Percentiles rank a stretch among this genome's conserved stretches.
phyloP scores from a whole-genome alignment of 2,797 vertebrate genomes.

The Margarornis squamiger region DNA sequence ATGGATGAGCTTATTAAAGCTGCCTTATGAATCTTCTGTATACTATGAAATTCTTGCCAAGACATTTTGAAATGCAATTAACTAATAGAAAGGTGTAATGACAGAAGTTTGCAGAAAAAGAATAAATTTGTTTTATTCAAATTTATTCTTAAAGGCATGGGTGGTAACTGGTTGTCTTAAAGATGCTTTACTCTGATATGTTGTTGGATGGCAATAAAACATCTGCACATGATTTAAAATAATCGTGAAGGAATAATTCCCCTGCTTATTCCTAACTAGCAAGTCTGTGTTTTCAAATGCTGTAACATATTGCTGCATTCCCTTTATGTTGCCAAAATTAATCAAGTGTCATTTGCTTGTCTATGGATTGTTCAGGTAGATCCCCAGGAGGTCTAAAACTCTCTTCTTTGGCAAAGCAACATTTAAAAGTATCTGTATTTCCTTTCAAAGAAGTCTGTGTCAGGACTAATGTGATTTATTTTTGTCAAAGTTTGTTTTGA shows the following conservation, averaged over 20 bases:
- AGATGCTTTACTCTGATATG: background rate
- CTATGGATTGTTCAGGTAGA: background rate
- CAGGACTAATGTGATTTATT: background rate
- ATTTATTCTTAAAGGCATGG: conserved; percentile 18
- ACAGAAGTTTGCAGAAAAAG: conserved; percentile 24
- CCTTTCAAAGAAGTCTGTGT: background rate
- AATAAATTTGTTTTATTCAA: conserved; percentile 42
- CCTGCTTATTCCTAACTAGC: background rate
- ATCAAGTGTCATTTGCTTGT: background rate
- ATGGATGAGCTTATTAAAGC: conserved; percentile 43
- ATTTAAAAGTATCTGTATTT: background rate
- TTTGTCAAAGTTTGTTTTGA: background rate
- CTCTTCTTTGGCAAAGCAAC: background rate
- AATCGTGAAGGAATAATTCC: conserved; percentile 22
- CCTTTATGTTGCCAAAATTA: background rate
- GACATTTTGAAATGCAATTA: conserved; percentile 47
- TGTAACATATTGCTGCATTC: background rate
- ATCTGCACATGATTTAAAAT: background rate
- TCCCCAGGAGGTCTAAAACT: background rate
- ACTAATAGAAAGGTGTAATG: background rate
- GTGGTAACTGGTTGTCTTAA: background rate
- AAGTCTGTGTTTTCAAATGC: conserved; percentile 20
- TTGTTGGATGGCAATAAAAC: background rate
- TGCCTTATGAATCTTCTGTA: conserved; percentile 44
- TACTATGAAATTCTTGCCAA: conserved; percentile 37